Base-by-base conservation (phyloP, 2,113 vertebrate species). In the Hyla sarda region DNA sequence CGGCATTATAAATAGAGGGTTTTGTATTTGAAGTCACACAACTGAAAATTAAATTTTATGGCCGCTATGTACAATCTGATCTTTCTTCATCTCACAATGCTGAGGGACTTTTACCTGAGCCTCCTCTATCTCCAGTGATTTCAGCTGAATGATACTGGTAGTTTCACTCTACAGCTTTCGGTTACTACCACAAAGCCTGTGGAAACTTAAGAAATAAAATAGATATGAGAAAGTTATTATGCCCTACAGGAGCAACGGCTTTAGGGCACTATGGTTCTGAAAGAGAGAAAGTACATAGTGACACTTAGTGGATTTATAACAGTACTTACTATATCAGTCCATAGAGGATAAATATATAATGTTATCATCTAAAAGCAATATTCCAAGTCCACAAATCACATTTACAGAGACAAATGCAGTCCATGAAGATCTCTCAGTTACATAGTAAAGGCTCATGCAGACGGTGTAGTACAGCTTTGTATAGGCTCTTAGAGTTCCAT, bases 171-270 rank as follows among this genome's bases (percentile, higher is more conserved):
- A 17, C 30, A 19, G 67, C 67, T 71, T 71, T 71, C 34, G 17
- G 16, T 71, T 37, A 71, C 34, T 41, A 21, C 67, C 34, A 41
- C 67, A 21, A 41, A 37, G 67, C 67, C 67, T 71, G 30, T 41
- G 23, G 34, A 71, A 71, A 71, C 19, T 9, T 34, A 41, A 8
- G 34, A 71, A 71, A 71, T 37, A 21, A 71, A 71, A 71, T 23
- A 41, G 34, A 71, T 71, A 71, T 71, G 34, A 41, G 19, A 71
- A 71, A 71, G 32, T 71, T 71, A 71, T 71, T 41, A 41, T 69
- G 67, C 67, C 67, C 67, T 71, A 71, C 32, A 71, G 67, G 34
- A 71, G 8, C 19, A 19, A 41, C 67, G 10, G 32, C 23, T 41
- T 71, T 41, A 71, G 17, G 67, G 67, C 67, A 37, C 67, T 9